These are phyloP conservation scores for Coturnix japonica DNA, from an alignment of 2,113 vertebrate genomes.

Conservation along the genomic window DNA sequence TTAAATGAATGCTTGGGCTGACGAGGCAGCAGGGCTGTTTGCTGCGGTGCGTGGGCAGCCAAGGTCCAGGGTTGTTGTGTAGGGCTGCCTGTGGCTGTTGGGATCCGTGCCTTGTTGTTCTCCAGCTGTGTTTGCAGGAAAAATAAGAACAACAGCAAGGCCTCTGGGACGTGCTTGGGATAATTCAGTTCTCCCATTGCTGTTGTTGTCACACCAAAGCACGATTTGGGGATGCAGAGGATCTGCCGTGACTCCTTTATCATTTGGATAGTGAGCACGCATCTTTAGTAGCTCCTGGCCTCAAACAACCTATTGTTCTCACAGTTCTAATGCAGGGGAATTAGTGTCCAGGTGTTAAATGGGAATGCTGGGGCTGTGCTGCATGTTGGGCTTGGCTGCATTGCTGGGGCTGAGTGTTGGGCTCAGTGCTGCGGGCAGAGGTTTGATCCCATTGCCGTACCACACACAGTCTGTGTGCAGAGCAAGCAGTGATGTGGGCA, in stretches of 20 bases:
- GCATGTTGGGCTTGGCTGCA: too few species aligned
- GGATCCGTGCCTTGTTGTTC: not conserved
- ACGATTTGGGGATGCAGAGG: not conserved
- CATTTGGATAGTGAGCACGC: not conserved
- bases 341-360: not conserved
- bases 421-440: not conserved
- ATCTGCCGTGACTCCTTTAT: not conserved
- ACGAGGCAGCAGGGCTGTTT: fast-evolving
- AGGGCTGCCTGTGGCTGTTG: not conserved
- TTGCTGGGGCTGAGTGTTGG: not conserved
- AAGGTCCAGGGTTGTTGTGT: not conserved
- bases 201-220: fast-evolving
- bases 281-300: not conserved
- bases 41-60: not conserved
- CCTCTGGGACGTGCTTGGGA: fast-evolving
- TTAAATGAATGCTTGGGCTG: not conserved
- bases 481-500: not conserved
- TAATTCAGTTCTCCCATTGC: fast-evolving
- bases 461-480: not conserved
- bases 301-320: not conserved
- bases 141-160: not conserved
- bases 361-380: not conserved
- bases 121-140: slow-evolving; percentile 51
- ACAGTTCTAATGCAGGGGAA: not conserved
- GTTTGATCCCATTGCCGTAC: not conserved